phyloP scores from a whole-genome alignment of 2,113 vertebrate species.

The Ammodytes dubius region DNA sequence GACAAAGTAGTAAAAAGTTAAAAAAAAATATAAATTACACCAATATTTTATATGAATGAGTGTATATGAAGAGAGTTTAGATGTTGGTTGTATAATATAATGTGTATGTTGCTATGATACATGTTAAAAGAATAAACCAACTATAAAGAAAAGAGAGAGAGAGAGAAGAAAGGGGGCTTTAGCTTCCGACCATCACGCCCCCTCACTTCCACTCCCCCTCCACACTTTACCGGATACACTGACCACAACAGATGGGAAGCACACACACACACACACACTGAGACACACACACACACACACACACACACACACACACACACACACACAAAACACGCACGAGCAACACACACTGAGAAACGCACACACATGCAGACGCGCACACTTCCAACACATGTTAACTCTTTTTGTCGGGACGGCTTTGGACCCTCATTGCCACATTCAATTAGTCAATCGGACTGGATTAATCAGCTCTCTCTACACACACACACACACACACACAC shows the following conservation, averaged over 20 bases:
- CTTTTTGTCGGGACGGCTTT: constrained; percentile 53
- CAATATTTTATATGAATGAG: no score
- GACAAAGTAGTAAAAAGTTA: no score
- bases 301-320: constrained; percentile 27
- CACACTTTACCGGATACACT: constrained; percentile 40
- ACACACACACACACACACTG: constrained; percentile 27
- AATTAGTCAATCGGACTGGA: constrained; percentile 63
- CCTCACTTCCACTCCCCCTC: constrained; percentile 36
- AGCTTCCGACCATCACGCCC: constrained; percentile 17
- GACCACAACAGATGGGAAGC: constrained; percentile 76
- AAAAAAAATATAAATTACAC: no score
- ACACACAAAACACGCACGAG: constrained; percentile 17
- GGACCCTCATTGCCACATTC: constrained; percentile 67
- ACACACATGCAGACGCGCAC: constrained; percentile 27
- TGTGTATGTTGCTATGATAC: neutral
- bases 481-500: constrained; percentile 17
- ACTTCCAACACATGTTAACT: constrained; percentile 58
- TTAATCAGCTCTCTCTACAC: constrained; percentile 66
- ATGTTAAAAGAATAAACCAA: neutral
- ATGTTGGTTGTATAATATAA: neutral
- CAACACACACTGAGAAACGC: constrained; percentile 19
- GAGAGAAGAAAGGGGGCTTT: constrained; percentile 11
- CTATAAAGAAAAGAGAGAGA: neutral
- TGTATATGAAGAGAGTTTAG: neutral
- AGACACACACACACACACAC: constrained; percentile 12